Evolutionary conservation across 2,888 invertebrate genomes (phyloP).

Genomic region (Brachyopa scutellaris): DNA sequence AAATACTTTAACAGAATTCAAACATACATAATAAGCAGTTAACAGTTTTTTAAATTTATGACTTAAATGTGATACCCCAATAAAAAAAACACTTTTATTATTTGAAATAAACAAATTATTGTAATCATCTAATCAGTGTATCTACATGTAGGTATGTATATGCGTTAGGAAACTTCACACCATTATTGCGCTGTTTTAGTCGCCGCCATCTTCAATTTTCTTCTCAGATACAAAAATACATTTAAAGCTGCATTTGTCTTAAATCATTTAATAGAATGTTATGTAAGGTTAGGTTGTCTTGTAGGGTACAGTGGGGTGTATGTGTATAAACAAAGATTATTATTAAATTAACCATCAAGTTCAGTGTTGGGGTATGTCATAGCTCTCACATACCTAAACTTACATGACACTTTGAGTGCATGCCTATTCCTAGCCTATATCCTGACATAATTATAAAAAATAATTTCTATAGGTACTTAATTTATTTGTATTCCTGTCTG

Average conservation of each 20-base stretch:
- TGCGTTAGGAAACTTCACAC: constrained; percentile 62
- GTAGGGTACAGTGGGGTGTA: background rate
- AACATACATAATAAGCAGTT: no score
- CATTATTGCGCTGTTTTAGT: constrained; percentile 45
- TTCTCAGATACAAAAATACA: constrained; percentile 19
- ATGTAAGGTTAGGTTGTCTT: background rate
- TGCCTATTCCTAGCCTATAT: background rate
- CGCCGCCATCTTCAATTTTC: background rate
- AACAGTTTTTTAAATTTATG: no score
- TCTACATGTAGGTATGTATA: no score
- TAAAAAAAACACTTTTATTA: background rate
- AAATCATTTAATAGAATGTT: background rate
- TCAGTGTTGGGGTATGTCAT: background rate
- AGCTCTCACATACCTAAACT: background rate
- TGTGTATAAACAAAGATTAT: constrained; percentile 9
- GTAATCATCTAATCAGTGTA: background rate
- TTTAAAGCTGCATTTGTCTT: background rate
- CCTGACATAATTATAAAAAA: background rate
- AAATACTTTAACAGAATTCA: constrained; percentile 2
- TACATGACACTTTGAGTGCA: background rate
- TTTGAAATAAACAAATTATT: background rate
- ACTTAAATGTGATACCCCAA: no score
- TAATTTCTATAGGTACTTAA: background rate
- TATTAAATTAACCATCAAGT: constrained; percentile 1
- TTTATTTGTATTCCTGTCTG: no score